phyloP scores from a whole-genome alignment of 2,113 vertebrate species.

The Pomatostomus ruficeps region DNA sequence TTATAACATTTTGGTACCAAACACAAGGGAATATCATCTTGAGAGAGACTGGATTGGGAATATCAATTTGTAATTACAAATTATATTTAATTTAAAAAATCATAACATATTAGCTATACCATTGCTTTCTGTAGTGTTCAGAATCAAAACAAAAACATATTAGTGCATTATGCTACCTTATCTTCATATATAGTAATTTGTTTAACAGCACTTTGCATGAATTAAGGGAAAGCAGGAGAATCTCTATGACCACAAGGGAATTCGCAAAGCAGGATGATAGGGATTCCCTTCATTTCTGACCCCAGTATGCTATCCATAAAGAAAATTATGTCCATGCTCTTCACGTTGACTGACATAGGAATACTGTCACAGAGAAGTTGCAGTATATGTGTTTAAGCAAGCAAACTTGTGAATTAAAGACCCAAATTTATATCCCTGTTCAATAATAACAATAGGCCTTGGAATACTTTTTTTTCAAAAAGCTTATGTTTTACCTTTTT shows the following conservation, averaged over 20 bases:
- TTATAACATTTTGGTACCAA: conserved; percentile 13
- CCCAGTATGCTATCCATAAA: neutral
- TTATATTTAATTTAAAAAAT: conserved; percentile 56
- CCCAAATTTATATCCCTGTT: neutral
- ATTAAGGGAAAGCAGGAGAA: conserved; percentile 51
- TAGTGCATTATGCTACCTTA: conserved; percentile 48
- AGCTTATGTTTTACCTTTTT: neutral
- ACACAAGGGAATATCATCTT: neutral
- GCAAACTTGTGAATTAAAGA: neutral
- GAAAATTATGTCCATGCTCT: neutral
- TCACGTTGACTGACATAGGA: neutral
- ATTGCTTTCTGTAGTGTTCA: conserved; percentile 55
- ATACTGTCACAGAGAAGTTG: neutral
- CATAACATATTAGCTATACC: conserved; percentile 54
- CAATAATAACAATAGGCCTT: neutral
- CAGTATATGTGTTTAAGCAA: neutral
- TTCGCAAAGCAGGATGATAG: conserved; percentile 26
- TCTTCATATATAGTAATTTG: conserved; percentile 62
- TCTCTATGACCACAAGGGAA: conserved; percentile 10
- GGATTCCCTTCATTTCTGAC: neutral
- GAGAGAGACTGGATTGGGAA: conserved; percentile 30
- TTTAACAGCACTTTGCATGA: conserved; percentile 66
- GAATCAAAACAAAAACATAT: conserved; percentile 65
- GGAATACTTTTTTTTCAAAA: neutral
- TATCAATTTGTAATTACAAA: conserved; percentile 53